Evolutionary conservation across 2,113 vertebrate species (phyloP), one percentile per base, ranked within the genome.

Genomic region (Climacteris rufus): DNA sequence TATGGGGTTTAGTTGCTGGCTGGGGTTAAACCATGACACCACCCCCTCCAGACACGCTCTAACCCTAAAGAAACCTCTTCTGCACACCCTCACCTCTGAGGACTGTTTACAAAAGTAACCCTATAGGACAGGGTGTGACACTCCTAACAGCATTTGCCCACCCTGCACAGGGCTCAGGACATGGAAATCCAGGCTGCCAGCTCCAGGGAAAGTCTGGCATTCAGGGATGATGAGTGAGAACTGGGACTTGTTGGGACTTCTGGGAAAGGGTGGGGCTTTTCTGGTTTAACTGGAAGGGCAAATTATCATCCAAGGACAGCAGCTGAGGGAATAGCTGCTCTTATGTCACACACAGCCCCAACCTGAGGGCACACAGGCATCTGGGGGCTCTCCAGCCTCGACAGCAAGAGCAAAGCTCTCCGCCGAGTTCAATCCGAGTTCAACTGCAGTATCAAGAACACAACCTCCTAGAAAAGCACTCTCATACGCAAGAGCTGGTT

Each of bases 201-300:
- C 10, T 15, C 79, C 39, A 8, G 25, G n/a, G 21, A 24, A 83
- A 63, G 66, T 13, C 39, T 49, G 60, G 24, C 56, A 45, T 27
- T 89, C 49, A 52, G 44, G 56, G 28, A 49, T 0, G 0, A n/a
- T 30, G 72, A 21, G 54, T 63, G 60, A 94, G 94, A 83, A 57
- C 15, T 15, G 30, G 28, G 54, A 86, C 49, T 68, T 68, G 39
- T 13, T 3, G 2, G 35, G 42, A 83, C 45, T 77, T 80, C 50
- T 59, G 87, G 37, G 54, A 93, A 91, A 92, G 59, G 87, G 76
- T 90, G 76, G 42, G 65, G 52, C 25, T 87, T 39, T 91, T 64
- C 77, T 56, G n/a, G 76, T 83, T 91, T 83, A 86, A 90, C 83
- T 96, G 66, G 59, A 89, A 88, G 63, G 25, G 31, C 90, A 63